Evolutionary conservation across 2,797 vertebrate genomes (phyloP).

Genomic region (Hippoglossus hippoglossus): DNA sequence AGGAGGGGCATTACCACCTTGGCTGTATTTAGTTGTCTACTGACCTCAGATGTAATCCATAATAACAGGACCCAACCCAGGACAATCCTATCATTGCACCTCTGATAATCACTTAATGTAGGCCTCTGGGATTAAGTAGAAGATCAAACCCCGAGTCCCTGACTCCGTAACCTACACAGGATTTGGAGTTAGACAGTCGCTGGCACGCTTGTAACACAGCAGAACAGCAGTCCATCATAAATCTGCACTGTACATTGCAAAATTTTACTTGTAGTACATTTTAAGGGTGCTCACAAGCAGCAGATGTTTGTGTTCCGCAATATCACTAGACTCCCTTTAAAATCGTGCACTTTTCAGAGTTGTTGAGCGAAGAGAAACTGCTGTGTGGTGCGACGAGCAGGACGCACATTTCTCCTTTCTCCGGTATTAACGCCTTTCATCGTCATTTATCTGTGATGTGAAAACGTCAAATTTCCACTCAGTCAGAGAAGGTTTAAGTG

Average conservation of each 20-base stretch:
- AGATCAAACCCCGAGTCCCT: constrained; percentile 68
- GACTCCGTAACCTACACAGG: constrained; percentile 49
- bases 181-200: constrained; percentile 39
- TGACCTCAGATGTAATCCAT: constrained; percentile 83
- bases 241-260: neutral
- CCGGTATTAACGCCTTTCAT: no score
- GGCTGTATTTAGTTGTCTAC: constrained; percentile 85
- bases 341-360: no score
- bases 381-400: no score
- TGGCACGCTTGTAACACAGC: constrained; percentile 12
- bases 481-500: no score
- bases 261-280: neutral
- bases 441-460: no score
- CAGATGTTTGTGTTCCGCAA: no score
- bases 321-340: no score
- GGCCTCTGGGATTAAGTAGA: constrained; percentile 59
- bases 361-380: no score
- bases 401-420: no score
- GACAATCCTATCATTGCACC: constrained; percentile 86
- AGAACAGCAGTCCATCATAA: neutral
- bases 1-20: constrained; percentile 82
- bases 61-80: constrained; percentile 84
- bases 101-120: constrained; percentile 81
- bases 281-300: no score
- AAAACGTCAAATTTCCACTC: no score